Conservation (phyloP, 2,113 vertebrate genomes). For the Rhipidura dahli region DNA sequence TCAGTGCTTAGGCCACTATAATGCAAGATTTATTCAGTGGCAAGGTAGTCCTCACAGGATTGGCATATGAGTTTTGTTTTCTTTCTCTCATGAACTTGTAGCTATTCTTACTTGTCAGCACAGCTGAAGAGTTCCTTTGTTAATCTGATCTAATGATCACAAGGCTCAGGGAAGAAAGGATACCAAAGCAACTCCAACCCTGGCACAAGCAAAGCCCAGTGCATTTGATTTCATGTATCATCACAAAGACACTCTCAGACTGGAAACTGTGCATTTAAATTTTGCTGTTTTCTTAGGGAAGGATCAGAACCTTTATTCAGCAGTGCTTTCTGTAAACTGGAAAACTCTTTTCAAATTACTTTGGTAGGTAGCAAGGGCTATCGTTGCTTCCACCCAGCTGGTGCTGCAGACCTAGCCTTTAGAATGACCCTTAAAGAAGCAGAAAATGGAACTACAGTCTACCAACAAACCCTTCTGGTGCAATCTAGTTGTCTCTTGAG, state of each 20-base stretch:
- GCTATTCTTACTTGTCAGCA: neutral
- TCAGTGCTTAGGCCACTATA: neutral
- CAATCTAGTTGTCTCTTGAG: neutral
- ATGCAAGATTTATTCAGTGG: neutral
- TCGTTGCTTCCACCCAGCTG: neutral
- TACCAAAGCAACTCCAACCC: neutral
- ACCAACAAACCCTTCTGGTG: neutral
- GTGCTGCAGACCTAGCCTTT: neutral
- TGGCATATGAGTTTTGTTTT: neutral
- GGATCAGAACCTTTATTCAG: neutral
- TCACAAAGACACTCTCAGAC: neutral
- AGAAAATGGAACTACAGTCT: neutral
- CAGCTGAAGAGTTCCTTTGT: neutral
- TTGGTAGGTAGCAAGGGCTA: neutral
- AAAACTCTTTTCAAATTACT: neutral
- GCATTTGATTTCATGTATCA: neutral
- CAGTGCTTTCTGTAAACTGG: neutral
- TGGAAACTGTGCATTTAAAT: neutral
- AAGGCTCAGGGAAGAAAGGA: neutral
- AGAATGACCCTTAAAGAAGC: neutral
- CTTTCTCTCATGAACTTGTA: neutral
- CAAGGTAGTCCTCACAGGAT: neutral
- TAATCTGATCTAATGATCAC: neutral
- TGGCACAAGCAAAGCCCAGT: neutral
- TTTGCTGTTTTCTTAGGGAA: neutral